Base-by-base conservation (phyloP, 2,113 vertebrate species). In the Apaloderma vittatum region DNA sequence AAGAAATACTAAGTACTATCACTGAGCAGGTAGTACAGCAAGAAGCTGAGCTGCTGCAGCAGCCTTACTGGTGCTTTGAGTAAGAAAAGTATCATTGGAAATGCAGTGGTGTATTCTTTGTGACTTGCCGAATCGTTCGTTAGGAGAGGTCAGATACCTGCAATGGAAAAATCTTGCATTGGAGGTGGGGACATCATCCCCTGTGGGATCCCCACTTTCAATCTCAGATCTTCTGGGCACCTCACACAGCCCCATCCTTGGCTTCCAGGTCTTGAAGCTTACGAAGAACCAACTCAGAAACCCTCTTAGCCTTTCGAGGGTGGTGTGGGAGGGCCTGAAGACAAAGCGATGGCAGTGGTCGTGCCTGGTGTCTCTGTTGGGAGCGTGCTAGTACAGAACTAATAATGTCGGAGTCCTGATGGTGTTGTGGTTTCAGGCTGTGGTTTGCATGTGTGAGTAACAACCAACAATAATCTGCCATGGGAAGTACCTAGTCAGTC, bases 231-330 rank as follows among this genome's bases (percentile, higher is more conserved):
- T 0, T 36, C 29, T 63, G 73, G 66, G 22, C 57, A n/a, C 45
- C 20, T n/a, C 29, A 21, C 78, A 43, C 29, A 67, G 34, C 49
- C 30, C 17, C 2, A 32, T 73, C 2, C 0, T 78, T 45, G 65
- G 15, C 57, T 92, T 52, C 34, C 49, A 21, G 34, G 23, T 43
- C 57, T 59, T 68, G 58, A 23, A 84, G 6, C 29, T 59, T 2
- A 0, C 15, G 45, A 55, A 48, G 65, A 65, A 40, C 57, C 84
- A 59, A 3, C 54, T 78, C n/a, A 45, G 61, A 88, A 87, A 49
- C 74, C 85, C 21, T 36, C 61, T 63, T 34, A 81, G 66, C 65
- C 23, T 67, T 16, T 1, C 0, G 0, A 55, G 45, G 48, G 10
- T 45, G 74, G 3, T 12, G 61, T 85, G 58, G 52, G 59, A 74